Evolutionary conservation across 2,113 vertebrate species (phyloP), one percentile per base, ranked within the genome.

Genomic region (Seriola dumerili): DNA sequence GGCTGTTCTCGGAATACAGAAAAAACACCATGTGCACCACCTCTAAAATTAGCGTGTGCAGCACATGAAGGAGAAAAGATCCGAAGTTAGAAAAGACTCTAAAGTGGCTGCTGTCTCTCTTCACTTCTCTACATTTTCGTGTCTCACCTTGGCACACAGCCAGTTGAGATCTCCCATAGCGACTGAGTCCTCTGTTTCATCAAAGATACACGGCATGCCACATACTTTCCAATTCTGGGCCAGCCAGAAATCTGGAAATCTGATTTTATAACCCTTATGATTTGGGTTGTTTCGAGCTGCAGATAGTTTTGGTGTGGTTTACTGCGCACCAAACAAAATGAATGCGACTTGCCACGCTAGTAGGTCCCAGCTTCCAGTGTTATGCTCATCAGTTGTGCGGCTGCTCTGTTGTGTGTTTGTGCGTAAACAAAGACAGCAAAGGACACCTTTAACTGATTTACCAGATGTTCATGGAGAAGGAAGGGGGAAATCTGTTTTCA

Each of bases 171-270:
- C 80, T 84, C 85, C 84, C 66, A 72, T 50, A 54, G 73, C 62
- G 80, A 85, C 83, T 42, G 48, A 80, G 50, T 77, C 72, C 72
- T 85, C 87, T 46, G 84, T 90, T 90, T 91, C 88, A 91, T 94
- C 93, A 93, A 94, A 94, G 92, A 89, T 93, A 34, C 89, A 84
- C 54, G 59, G 84, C 86, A 83, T 75, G 72, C 92, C 81, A 62
- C 93, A 93, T 93, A 91, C 83, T 94, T 94, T 94, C 92, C 90
- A 84, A 91, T 91, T 88, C 78, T 86, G 72, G 72, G 81, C 81
- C 91, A 59, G 93, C 89, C 91, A 94, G 89, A 94, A 95, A 95
- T 95, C 94, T 95, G 94, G 93, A 95, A 94, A 94, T 94, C 80
- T 78, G 92, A 94, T 95, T 94, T 94, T 91, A 90, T 84, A 89